These are phyloP conservation scores for Limnodromus scolopaceus DNA, from an alignment of 2,797 vertebrate species.

Conservation along the genomic window DNA sequence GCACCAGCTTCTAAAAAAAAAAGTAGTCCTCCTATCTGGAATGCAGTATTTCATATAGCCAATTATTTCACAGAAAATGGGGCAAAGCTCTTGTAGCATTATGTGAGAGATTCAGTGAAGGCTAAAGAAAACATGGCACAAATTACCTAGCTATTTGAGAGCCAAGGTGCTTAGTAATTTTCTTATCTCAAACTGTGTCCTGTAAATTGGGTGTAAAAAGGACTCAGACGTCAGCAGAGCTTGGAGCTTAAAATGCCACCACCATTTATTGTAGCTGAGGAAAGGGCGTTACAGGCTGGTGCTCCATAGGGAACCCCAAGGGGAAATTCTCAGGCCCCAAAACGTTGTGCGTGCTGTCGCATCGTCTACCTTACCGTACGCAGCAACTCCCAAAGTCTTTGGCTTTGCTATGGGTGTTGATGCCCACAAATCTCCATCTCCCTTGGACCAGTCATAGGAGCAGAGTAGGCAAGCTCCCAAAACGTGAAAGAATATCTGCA, in stretches of 20 bases:
- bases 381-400: not conserved
- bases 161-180: not conserved
- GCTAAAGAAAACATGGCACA: not conserved
- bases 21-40: not conserved
- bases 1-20: not conserved
- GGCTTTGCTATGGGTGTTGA: not conserved
- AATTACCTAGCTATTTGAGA: not conserved
- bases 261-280: not conserved
- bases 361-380: accelerated
- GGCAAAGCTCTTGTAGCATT: not conserved
- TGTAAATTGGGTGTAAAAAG: not conserved
- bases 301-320: accelerated
- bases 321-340: not conserved
- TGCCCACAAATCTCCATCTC: not conserved
- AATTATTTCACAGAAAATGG: not conserved
- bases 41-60: not conserved
- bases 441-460: not conserved
- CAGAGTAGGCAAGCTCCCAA: not conserved
- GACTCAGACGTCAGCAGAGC: not conserved
- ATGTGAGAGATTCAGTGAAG: accelerated
- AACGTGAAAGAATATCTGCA: not conserved
- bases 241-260: not conserved
- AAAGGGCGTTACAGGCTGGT: accelerated
- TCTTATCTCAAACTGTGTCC: not conserved
- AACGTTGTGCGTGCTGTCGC: not conserved